phyloP scores from a whole-genome alignment of 2,113 vertebrate genomes.

The Colossoma macropomum region DNA sequence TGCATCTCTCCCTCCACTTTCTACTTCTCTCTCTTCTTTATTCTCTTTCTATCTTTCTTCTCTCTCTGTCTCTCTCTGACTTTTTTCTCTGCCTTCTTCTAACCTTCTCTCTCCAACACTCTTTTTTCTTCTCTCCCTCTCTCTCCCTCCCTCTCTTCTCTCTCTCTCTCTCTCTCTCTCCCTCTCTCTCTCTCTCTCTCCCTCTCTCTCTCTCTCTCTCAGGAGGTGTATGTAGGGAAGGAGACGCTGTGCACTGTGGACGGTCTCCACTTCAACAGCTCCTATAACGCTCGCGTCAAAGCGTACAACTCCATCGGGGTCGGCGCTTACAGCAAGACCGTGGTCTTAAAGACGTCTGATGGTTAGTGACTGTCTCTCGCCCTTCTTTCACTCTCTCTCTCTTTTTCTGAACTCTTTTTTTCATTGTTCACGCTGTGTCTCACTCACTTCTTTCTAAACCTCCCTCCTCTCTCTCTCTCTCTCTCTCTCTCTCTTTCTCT shows the following conservation, averaged over 20 bases:
- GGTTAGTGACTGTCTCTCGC: slow-evolving; percentile 74
- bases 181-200: slow-evolving; percentile 38
- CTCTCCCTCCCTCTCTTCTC: no score
- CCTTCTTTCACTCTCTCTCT: slow-evolving; percentile 5
- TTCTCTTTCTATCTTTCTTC: no score
- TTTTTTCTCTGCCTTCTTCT: no score
- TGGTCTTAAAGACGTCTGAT: slow-evolving; percentile 94
- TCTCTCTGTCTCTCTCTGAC: no score
- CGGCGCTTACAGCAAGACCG: slow-evolving; percentile 96
- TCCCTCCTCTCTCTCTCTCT: background rate
- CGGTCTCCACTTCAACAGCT: slow-evolving; percentile 97
- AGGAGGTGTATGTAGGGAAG: slow-evolving; percentile 98
- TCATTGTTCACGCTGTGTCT: background rate
- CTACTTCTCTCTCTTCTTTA: no score
- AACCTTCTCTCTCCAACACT: no score
- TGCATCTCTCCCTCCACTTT: no score
- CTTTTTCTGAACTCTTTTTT: background rate
- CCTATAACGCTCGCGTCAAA: slow-evolving; percentile 96
- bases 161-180: background rate
- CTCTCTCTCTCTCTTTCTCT: no score
- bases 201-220: slow-evolving; percentile 33
- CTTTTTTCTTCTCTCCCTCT: no score
- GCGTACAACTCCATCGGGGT: slow-evolving; percentile 90
- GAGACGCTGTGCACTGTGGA: slow-evolving; percentile 98
- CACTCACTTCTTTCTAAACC: background rate